Conservation (phyloP, 2,113 vertebrate genomes). For the Rhea americana region DNA sequence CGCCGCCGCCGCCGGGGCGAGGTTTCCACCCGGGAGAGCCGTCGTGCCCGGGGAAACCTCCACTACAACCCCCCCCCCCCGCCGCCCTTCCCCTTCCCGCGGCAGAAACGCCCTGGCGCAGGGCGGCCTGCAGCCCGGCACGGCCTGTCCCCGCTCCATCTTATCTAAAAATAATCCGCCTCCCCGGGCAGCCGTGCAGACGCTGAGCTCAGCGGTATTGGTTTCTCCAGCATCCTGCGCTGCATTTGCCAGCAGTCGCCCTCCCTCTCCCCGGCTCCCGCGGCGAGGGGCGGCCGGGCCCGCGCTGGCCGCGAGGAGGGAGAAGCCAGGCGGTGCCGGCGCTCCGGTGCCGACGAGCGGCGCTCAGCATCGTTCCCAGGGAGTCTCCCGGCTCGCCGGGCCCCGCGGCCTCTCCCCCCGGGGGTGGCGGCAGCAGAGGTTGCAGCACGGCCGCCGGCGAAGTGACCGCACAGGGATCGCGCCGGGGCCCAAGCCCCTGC, state of each 20-base stretch:
- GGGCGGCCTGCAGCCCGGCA: background rate
- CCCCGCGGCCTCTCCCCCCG: too few relatives aligned
- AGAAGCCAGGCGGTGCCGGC: background rate
- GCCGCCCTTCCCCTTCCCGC: background rate
- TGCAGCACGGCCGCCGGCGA: too few relatives aligned
- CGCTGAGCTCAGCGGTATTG: slow-evolving; percentile 68
- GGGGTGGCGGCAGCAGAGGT: too few relatives aligned
- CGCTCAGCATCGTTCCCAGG: too few relatives aligned
- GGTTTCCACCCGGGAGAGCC: too few relatives aligned
- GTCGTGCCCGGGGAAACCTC: background rate
- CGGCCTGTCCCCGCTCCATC: background rate
- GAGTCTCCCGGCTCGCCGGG: too few relatives aligned
- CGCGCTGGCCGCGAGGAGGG: background rate
- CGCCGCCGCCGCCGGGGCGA: too few relatives aligned
- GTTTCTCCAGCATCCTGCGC: slow-evolving; percentile 4
- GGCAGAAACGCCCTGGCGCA: background rate
- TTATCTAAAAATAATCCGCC: slow-evolving; percentile 61
- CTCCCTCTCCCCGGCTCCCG: background rate
- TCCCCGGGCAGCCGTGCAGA: slow-evolving; percentile 46
- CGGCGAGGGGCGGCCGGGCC: too few relatives aligned
- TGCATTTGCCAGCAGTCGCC: background rate
- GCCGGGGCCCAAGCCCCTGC: too few relatives aligned
- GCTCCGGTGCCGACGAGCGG: too few relatives aligned
- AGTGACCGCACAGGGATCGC: too few relatives aligned
- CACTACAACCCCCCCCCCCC: background rate